These are phyloP conservation scores for Oriolus oriolus DNA, from an alignment of 2,113 vertebrate genomes.

Conservation along the genomic window DNA sequence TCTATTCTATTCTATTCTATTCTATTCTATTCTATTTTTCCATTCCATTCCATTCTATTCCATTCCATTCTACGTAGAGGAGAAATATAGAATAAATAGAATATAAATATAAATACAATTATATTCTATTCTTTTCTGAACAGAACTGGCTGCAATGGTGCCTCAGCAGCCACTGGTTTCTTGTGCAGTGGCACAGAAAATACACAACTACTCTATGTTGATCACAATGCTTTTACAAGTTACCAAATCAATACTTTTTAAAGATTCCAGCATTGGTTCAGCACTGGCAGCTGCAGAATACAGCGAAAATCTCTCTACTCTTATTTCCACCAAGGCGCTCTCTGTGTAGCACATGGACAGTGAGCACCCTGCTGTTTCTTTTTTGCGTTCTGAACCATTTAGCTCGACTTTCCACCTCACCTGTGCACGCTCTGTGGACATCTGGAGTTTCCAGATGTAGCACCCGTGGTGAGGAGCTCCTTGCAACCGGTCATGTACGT, in stretches of 20 bases:
- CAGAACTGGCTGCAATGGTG: not conserved
- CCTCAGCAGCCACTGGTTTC: not conserved
- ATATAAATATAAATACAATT: not conserved
- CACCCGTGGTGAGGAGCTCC: not conserved
- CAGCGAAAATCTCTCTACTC: not conserved
- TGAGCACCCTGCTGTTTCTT: not conserved
- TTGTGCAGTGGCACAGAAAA: not conserved
- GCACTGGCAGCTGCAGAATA: not conserved
- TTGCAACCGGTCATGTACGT: not conserved
- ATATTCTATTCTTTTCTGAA: not conserved
- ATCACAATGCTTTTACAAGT: not conserved
- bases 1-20: not conserved
- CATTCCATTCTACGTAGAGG: not conserved
- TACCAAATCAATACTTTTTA: not conserved
- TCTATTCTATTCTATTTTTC: not conserved
- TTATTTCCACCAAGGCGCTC: not conserved
- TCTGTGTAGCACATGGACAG: not conserved
- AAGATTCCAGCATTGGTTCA: not conserved
- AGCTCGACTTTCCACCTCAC: not conserved
- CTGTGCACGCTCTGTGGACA: not conserved
- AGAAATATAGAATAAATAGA: not conserved
- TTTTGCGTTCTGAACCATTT: not conserved
- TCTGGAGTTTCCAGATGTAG: not conserved
- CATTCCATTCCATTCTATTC: not conserved
- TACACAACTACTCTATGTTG: not conserved